Evolutionary conservation across 2,797 vertebrate species (phyloP), one percentile per base, ranked within the genome.

Genomic region (Macropus fuliginosus): DNA sequence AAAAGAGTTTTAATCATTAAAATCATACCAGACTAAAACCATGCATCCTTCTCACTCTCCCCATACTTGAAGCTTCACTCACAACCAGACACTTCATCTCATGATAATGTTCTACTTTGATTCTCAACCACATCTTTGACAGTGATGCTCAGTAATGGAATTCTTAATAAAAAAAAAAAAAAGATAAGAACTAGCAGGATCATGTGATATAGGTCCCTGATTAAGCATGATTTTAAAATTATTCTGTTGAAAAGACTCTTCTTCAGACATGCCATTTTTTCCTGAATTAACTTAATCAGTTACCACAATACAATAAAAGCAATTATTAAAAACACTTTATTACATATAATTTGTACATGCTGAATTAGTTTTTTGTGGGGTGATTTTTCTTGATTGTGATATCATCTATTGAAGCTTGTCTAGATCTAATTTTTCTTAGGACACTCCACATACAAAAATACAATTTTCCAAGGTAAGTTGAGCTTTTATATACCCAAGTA

Each of bases 391-490:
- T 89, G 94, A 59, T 90, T 95, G 92, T 92, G 93, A 95, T 66
- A 92, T 97, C 93, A 93, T 91, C 87, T 96, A 95, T 94, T 57
- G 62, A 93, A 57, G 92, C 92, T 56, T 97, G 81, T 93, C 94
- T 93, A 96, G 93, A 95, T 93, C 94, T 98, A 97, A 96, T 96
- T 97, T 97, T 96, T 89, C 95, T 95, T 56, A 96, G 92, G 93
- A 90, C 91, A 94, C 59, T 93, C 96, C 96, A 98, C 97, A 97
- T 97, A 98, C 90, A 98, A 98, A 98, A 98, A 98, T 98, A 97
- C 97, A 95, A 54, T 97, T 97, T 97, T 95, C 93, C 96, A 98
- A 98, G 95, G 46, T 55, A 97, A 98, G 52, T 96, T 96, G 59
- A 89, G 95, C 95, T 56, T 92, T 91, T 96, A 94, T 93, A 52